Base-by-base conservation (phyloP, 2,888 invertebrate genomes). In the Dryobotodes eremita region DNA sequence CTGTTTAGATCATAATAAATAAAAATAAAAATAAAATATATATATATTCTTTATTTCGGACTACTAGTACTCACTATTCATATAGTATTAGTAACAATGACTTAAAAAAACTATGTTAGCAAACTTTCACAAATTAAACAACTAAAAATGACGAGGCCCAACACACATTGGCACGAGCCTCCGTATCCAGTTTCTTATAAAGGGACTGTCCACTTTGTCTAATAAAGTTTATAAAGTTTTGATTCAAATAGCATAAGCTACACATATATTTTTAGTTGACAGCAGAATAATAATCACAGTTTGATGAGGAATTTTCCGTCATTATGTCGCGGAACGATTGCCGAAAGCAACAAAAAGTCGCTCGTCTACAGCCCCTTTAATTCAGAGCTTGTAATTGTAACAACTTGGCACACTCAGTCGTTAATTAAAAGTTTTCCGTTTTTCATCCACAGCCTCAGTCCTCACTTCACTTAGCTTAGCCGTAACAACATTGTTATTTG, bases 351-450 rank as follows among this genome's bases (percentile, higher is more conserved):
- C 17, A 59, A 57, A 75, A 72, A 70, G 76, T 80, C 0, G 71
- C 53, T 36, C 55, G 72, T 72, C 26, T 74, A 42, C 42, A 4
- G 8, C 11, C 23, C 11, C 36, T 53, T 57, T 65, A 59, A 75
- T 66, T 71, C 69, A 55, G n/a, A n/a, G n/a, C 26, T 78, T 69
- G 77, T 81, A 72, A 69, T 78, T 69, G 77, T 81, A 72, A 69
- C 69, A 76, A 85, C 74, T 76, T 80, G 75, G 83, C 65, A 68
- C 73, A 55, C 46, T 68, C 36, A 23, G 77, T 65, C 77, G 65
- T 83, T 85, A 85, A 85, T 85, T 85, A 85, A 85, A 86, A 86
- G 74, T 85, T 85, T 57, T 55, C 59, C 42, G 73, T 71, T 80
- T 83, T 85, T 76, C 64, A 71, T 53, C 42, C 59, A 13, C 48